These are phyloP conservation scores for Netelia melanura DNA, from an alignment of 2,888 invertebrate genomes.

Conservation along the genomic window DNA sequence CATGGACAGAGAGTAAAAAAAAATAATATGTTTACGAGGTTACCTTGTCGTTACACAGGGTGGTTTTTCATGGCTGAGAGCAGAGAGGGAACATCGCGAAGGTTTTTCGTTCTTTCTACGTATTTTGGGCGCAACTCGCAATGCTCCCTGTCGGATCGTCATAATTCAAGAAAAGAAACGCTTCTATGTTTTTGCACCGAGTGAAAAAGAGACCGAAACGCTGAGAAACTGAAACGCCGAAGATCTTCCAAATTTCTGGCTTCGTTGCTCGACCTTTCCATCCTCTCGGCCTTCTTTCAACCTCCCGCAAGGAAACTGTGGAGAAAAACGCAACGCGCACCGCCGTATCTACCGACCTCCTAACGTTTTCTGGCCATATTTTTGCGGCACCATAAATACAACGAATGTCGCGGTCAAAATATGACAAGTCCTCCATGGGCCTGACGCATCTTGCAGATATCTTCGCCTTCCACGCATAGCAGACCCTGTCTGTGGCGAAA, in stretches of 20 bases:
- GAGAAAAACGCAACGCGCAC: constrained; percentile 61
- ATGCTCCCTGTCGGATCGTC: constrained; percentile 50
- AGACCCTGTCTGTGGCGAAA: constrained; percentile 29
- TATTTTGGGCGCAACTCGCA: constrained; percentile 69
- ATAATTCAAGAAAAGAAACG: constrained; percentile 66
- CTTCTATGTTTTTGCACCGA: constrained; percentile 29
- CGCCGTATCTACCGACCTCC: constrained; percentile 80
- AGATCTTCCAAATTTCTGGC: constrained; percentile 34
- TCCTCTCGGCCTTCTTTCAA: constrained; percentile 3
- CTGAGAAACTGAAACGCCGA: constrained; percentile 37
- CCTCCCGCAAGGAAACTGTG: constrained; percentile 26
- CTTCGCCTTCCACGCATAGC: constrained; percentile 15
- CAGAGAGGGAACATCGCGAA: constrained; percentile 38
- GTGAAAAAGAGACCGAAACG: constrained; percentile 26
- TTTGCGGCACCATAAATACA: constrained; percentile 81
- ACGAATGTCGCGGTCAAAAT: constrained; percentile 81
- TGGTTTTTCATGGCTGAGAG: constrained; percentile 10
- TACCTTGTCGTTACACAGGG: constrained; percentile 58
- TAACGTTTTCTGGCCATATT: constrained; percentile 83
- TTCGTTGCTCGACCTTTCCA: constrained; percentile 13
- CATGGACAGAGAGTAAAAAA: constrained; percentile 64
- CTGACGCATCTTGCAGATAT: constrained; percentile 33
- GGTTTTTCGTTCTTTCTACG: constrained; percentile 58
- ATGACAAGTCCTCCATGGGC: constrained; percentile 76
- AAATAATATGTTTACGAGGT: constrained; percentile 76